Evolutionary conservation across 2,113 vertebrate genomes (phyloP), one percentile per base, ranked within the genome.

Genomic region (Pterophyllum scalare): DNA sequence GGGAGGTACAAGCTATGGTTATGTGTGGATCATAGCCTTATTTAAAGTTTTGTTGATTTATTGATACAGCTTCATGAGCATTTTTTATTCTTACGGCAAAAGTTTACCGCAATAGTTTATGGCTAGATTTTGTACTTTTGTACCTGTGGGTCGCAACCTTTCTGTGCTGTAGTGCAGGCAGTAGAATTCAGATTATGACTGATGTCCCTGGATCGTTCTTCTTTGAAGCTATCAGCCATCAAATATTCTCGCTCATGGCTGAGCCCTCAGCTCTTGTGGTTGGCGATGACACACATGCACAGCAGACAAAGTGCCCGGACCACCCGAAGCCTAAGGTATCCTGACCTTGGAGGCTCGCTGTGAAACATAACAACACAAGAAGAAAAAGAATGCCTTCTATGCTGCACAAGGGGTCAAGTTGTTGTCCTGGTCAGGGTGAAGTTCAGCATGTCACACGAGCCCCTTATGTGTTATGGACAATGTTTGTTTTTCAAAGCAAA

Each of bases 271-370:
- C 79, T 89, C 76, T 56, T 56, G 56, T 83, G 80, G 59, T 84
- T 75, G 70, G 95, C 59, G 94, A 93, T 96, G 95, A 96, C 94
- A 95, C 91, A 91, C 87, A 90, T 93, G 90, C 90, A 89, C 88
- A 91, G 89, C 90, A 94, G 93, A 94, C 93, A 94, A 93, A 92
- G 90, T 91, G 85, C 88, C 79, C 11, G 74, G 90, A 93, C 93
- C 91, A 93, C 93, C 94, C 83, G 38, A 87, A 72, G 90, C 78
- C 91, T 92, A 91, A 86, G 87, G 90, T 92, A 93, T 91, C 91
- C 91, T 94, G 93, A 96, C 95, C 95, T 96, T 95, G 92, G 86
- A 81, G 87, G 82, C 67, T 91, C 80, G 85, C 91, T 91, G 84
- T 94, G 88, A 93, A 91, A 93, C 91, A 94, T 90, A 93, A 94